phyloP scores from a whole-genome alignment of 1,140 invertebrate species.

The Hycleus cichorii region DNA sequence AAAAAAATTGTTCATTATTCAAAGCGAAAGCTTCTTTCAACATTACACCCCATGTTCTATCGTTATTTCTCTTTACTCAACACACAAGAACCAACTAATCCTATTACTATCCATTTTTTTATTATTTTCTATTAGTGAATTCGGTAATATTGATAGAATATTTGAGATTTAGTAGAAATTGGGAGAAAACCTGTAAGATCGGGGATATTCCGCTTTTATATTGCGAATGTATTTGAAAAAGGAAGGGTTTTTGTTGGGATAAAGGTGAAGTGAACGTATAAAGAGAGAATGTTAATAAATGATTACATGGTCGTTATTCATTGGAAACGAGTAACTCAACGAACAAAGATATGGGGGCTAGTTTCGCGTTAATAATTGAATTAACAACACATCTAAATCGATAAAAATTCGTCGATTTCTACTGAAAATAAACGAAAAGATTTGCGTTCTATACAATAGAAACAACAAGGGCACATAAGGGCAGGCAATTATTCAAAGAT shows the following conservation, averaged over 20 bases:
- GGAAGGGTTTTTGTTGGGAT: no score
- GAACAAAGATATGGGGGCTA: slow-evolving; percentile 8
- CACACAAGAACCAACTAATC: no score
- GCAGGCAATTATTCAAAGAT: background rate
- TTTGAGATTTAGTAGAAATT: background rate
- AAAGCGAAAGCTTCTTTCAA: background rate
- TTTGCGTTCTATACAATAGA: no score
- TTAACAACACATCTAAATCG: background rate
- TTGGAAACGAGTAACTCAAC: slow-evolving; percentile 11
- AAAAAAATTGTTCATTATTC: slow-evolving; percentile 10
- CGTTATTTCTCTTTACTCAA: no score
- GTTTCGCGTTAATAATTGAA: slow-evolving; percentile 11
- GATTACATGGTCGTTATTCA: slow-evolving; percentile 22
- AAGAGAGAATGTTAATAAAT: slow-evolving; percentile 17
- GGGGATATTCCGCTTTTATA: no score
- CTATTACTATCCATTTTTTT: no score
- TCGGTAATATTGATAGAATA: no score
- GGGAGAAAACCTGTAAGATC: background rate
- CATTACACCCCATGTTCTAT: no score
- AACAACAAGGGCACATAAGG: no score
- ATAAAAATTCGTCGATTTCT: background rate
- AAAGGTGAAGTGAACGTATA: background rate
- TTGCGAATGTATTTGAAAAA: no score
- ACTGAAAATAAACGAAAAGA: no score
- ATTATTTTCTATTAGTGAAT: no score